Conservation (phyloP, 2,888 invertebrate species). For the Eueremaeus valkanovi region DNA sequence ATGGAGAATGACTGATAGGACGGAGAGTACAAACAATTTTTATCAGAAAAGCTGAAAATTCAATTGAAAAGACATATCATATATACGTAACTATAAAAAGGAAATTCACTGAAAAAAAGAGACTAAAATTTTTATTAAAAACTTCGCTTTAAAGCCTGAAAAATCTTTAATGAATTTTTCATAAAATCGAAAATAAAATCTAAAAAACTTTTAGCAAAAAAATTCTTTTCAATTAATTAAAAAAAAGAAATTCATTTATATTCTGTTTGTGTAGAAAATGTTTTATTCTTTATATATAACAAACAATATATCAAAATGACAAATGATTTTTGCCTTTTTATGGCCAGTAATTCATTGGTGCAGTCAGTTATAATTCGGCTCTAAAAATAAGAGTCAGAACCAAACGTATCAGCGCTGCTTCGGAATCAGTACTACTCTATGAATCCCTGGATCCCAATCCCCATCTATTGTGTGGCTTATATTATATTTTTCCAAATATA, state of each 20-base stretch:
- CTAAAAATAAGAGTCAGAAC: not conserved
- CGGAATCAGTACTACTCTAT: not conserved
- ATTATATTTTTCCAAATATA: not conserved
- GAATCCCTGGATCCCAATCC: not conserved
- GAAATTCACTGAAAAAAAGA: not conserved
- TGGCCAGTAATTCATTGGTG: constrained; percentile 18
- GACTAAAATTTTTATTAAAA: too few relatives aligned
- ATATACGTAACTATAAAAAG: not conserved
- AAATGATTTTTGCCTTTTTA: constrained; percentile 9
- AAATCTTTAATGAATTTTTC: too few relatives aligned
- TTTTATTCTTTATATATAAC: not conserved
- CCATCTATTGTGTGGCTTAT: not conserved
- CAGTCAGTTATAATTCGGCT: too few relatives aligned
- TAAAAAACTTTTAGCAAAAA: not conserved
- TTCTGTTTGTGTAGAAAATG: too few relatives aligned
- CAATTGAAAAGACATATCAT: not conserved
- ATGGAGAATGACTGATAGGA: not conserved
- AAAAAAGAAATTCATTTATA: not conserved
- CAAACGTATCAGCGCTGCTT: not conserved
- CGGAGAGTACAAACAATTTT: not conserved
- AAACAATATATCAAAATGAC: constrained; percentile 15
- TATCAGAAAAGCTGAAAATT: not conserved
- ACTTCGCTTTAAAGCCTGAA: too few relatives aligned
- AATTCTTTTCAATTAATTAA: not conserved
- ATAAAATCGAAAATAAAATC: too few relatives aligned